A percentile compares a stretch with the other conserved stretches of the same genome.
phyloP scores from a whole-genome alignment of 1,140 invertebrate genomes.

The Monochamus saltuarius region DNA sequence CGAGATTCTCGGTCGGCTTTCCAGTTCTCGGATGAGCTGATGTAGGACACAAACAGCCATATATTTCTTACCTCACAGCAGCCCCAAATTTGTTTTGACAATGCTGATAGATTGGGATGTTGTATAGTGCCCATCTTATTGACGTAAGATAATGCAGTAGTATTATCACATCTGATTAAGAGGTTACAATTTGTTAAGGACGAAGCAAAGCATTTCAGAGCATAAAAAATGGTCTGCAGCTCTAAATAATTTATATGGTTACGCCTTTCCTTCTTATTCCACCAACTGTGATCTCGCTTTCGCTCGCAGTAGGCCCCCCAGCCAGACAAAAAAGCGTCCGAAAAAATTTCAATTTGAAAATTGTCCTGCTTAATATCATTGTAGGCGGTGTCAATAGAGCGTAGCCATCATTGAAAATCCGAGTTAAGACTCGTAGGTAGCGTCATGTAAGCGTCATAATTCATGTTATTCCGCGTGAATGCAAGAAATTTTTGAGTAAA shows the following conservation, averaged over 20 bases:
- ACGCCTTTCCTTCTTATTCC: neutral
- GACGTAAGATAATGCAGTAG: neutral
- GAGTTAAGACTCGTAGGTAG: neutral
- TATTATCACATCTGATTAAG: neutral
- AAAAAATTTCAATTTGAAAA: constrained; percentile 9
- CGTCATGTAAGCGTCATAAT: constrained; percentile 10
- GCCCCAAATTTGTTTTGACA: neutral
- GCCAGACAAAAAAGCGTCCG: constrained; percentile 10
- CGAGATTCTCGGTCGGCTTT: neutral
- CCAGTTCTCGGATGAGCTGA: neutral
- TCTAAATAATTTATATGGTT: constrained; percentile 26
- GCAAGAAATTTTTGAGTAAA: constrained; percentile 24
- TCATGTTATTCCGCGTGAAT: constrained; percentile 6
- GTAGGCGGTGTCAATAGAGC: neutral
- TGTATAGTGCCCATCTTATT: constrained; percentile 2
- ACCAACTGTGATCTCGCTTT: constrained; percentile 11
- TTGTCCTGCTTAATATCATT: neutral
- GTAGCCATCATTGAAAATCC: constrained; percentile 20
- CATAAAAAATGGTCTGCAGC: constrained; percentile 15
- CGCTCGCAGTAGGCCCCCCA: constrained; percentile 13
- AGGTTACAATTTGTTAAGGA: too few species aligned
- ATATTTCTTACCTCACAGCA: constrained; percentile 6
- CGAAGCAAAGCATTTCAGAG: constrained; percentile 22
- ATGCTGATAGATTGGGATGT: neutral
- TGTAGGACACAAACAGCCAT: neutral